phyloP scores from a whole-genome alignment of 2,888 invertebrate species.

The Trisateles emortualis region DNA sequence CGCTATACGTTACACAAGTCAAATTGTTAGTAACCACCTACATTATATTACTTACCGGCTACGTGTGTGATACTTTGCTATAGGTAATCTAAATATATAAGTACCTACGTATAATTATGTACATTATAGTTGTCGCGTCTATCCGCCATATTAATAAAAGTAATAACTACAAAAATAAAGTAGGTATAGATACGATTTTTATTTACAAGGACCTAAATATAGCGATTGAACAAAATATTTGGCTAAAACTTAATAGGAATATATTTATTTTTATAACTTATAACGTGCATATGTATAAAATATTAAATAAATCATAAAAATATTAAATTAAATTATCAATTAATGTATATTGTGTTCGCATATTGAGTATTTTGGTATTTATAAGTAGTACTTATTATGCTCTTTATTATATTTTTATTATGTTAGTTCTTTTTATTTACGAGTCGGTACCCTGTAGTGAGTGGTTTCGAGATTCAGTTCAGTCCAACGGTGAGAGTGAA shows the following conservation, averaged over 20 bases:
- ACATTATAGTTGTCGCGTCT: no score
- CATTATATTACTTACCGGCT: no score
- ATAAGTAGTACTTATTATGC: conserved; percentile 73
- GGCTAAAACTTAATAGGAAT: conserved; percentile 84
- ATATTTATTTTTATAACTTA: conserved; percentile 69
- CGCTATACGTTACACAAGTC: no score
- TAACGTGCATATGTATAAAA: conserved; percentile 14
- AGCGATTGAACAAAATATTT: conserved; percentile 82
- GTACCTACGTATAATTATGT: no score
- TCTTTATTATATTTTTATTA: conserved; percentile 59
- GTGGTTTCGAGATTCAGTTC: conserved; percentile 74
- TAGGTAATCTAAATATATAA: no score
- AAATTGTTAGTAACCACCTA: no score
- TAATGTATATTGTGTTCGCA: conserved; percentile 74
- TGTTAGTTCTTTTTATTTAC: conserved; percentile 64
- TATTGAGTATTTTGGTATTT: conserved; percentile 76
- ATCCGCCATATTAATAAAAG: no score
- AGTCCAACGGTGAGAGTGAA: conserved; percentile 56
- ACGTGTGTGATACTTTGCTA: no score
- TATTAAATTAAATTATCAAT: conserved; percentile 58
- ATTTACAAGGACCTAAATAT: conserved; percentile 81
- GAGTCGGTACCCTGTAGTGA: conserved; percentile 82
- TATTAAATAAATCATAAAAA: conserved; percentile 37
- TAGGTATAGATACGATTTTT: conserved; percentile 68
- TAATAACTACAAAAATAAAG: conserved; percentile 82